A percentile compares a stretch with the other conserved stretches of the same genome.
Evolutionary conservation across 2,113 vertebrate species (phyloP).

Genomic region (Jacana jacana): DNA sequence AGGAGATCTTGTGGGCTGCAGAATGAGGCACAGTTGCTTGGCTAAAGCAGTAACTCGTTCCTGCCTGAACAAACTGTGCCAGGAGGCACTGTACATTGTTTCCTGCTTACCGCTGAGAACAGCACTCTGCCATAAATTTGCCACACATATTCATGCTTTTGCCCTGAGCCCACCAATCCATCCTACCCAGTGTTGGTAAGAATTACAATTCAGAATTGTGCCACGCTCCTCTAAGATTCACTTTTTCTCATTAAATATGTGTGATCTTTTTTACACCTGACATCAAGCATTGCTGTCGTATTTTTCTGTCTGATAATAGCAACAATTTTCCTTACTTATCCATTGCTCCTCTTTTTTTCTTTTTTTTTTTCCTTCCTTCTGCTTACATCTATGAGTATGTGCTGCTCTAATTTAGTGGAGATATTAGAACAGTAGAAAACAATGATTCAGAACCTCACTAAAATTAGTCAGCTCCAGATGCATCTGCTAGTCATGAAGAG

Average conservation of each 20-base stretch:
- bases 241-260: constrained; percentile 48
- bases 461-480: constrained; percentile 9
- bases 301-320: not conserved
- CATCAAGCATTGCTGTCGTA: not conserved
- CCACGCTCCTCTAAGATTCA: not conserved
- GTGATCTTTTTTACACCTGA: not conserved
- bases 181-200: not conserved
- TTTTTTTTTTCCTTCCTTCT: not conserved
- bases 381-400: not conserved
- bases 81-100: rapidly evolving
- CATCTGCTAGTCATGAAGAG: not conserved
- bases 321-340: constrained; percentile 7
- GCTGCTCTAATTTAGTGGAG: constrained; percentile 43
- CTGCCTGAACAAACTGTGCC: not conserved
- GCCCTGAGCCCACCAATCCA: not conserved
- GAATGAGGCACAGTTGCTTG: not conserved
- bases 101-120: not conserved
- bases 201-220: not conserved
- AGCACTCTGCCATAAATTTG: not conserved
- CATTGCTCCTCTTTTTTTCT: not conserved
- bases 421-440: constrained; percentile 58
- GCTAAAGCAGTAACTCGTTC: not conserved
- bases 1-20: not conserved
- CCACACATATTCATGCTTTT: not conserved
- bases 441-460: constrained; percentile 62